Evolutionary conservation across 1,140 invertebrate species (phyloP).

Genomic region (Chrysomallon squamiferum): DNA sequence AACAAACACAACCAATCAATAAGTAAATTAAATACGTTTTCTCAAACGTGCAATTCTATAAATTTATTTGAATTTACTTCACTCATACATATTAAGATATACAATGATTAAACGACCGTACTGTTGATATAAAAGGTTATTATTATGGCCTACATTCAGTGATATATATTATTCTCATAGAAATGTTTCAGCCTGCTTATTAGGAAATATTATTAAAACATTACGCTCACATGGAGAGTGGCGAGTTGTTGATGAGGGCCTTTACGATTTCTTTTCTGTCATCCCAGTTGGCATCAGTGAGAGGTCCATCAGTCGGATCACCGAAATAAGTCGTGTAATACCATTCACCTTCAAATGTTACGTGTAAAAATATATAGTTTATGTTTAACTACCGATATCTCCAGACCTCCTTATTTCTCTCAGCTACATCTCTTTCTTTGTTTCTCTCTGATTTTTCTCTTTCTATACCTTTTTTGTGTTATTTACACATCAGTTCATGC

Average conservation of each 20-base stretch:
- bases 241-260: slow-evolving; percentile 1
- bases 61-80: not conserved
- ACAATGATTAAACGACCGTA: too few relatives aligned
- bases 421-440: too few relatives aligned
- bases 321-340: slow-evolving; percentile 5
- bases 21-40: not conserved
- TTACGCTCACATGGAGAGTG: not conserved
- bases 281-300: not conserved
- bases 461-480: too few relatives aligned
- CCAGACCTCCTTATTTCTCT: too few relatives aligned
- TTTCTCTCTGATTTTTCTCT: too few relatives aligned
- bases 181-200: too few relatives aligned
- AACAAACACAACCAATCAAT: not conserved
- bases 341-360: not conserved
- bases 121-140: too few relatives aligned
- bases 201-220: too few relatives aligned
- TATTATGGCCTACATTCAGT: too few relatives aligned
- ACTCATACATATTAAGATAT: not conserved
- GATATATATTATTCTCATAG: too few relatives aligned
- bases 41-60: not conserved
- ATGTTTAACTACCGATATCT: too few relatives aligned
- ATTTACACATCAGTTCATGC: too few relatives aligned
- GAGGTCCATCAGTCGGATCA: not conserved
- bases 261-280: not conserved
- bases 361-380: not conserved